Evolutionary conservation across 2,888 invertebrate genomes (phyloP), one percentile per base, ranked within the genome.

Genomic region (Aspidiotus rigidus): DNA sequence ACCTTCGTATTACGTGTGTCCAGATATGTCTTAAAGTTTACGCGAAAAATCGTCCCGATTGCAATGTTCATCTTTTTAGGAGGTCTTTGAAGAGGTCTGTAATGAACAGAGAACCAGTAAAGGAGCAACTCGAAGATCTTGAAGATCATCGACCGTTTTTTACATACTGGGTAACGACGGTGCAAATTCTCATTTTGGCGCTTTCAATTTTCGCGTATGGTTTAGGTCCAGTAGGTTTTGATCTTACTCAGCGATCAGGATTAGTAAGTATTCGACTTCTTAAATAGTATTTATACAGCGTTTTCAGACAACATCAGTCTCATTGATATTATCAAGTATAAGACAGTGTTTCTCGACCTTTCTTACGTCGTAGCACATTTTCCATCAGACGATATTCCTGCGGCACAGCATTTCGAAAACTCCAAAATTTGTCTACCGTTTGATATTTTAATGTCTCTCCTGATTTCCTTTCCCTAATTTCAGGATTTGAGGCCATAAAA

Each of bases 81-180:
- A 81, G 86, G 73, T 86, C 87, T 7, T 82, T 87, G 73, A 83
- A 87, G 72, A 84, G 85, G 74, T 87, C 87, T 54, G 83, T 88
- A 62, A 80, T 84, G 70, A 83, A 83, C 73, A 84, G 87, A 75
- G 83, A 84, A 72, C 82, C 84, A 69, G 84, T 89, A 53, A 85
- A 82, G 71, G 83, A 85, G 64, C 91, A 92, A 76, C 79, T 95
- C 73, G 93, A 95, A 78, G 92, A 94, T 79, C 84, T 95, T 77
- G 90, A 91, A 74, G 96, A 97, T 81, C 91, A 95, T 80, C 84
- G 98, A 73, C 98, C 98, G 9, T 96, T 91, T 81, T 99, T 99
- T 80, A 99, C 98, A 54, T 99, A 96, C 82, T 99, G 98, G 98
- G 93, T 98, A 74, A 96, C 96, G 74, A 91, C 91, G 11, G 95